These are phyloP conservation scores for Oncorhynchus clarkii DNA, from an alignment of 2,113 vertebrate species.

Conservation along the genomic window DNA sequence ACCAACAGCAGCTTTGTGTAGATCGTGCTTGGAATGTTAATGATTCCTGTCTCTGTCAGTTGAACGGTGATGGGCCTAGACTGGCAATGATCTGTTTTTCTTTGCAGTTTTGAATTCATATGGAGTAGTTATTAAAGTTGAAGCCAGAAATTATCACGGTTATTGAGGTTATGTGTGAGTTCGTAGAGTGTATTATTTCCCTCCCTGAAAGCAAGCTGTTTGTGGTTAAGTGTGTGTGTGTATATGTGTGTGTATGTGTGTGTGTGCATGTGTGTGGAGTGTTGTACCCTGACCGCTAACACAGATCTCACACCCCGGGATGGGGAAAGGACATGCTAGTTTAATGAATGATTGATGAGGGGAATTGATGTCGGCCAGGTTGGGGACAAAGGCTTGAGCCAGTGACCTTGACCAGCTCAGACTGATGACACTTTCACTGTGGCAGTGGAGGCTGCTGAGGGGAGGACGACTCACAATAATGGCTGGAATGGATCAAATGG, in stretches of 20 bases:
- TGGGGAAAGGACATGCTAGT: background rate
- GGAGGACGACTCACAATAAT: no score
- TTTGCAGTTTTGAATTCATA: background rate
- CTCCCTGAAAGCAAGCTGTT: no score
- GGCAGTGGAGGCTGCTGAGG: background rate
- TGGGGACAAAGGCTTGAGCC: constrained; percentile 1
- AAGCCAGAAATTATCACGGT: no score
- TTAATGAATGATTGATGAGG: constrained; percentile 37
- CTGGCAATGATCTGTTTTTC: background rate
- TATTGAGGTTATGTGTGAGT: no score
- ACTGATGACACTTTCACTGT: constrained; percentile 12
- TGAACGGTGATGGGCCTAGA: no score
- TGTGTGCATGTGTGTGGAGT: no score
- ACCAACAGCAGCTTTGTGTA: background rate
- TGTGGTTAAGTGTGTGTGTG: no score
- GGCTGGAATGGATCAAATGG: no score
- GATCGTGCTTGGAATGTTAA: background rate
- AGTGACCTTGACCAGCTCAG: constrained; percentile 20
- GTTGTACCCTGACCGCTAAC: background rate
- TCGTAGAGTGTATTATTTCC: no score
- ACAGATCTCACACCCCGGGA: background rate
- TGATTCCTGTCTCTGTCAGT: background rate
- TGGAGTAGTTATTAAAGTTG: no score
- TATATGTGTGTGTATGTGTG: no score
- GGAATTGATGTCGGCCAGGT: constrained; percentile 19